These are phyloP conservation scores for Arctia plantaginis DNA, from an alignment of 2,888 invertebrate species.

Conservation along the genomic window DNA sequence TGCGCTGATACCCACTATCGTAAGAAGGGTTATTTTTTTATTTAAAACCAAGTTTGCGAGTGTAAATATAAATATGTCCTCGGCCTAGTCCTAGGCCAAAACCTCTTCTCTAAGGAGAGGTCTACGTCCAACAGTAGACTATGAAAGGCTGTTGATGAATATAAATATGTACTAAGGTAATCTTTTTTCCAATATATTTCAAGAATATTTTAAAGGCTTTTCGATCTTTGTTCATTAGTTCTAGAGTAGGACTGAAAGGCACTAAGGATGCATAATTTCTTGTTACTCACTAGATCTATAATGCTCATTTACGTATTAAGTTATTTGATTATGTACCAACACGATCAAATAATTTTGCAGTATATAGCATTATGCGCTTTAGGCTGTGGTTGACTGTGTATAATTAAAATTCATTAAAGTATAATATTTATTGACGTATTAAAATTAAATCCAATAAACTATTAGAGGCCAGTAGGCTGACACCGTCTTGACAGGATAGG, in stretches of 20 bases:
- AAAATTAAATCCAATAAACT: conserved; percentile 20
- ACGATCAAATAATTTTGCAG: neutral
- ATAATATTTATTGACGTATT: conserved; percentile 25
- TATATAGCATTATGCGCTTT: neutral
- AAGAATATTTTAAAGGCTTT: neutral
- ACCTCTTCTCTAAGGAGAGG: too few relatives aligned
- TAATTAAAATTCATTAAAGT: neutral
- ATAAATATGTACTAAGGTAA: too few relatives aligned
- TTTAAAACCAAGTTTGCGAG: neutral
- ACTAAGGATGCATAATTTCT: neutral
- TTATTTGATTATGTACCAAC: too few relatives aligned
- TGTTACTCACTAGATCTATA: neutral
- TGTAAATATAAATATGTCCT: neutral
- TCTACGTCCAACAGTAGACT: too few relatives aligned
- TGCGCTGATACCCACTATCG: neutral
- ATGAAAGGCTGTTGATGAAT: too few relatives aligned
- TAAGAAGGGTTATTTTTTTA: neutral
- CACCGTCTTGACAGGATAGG: neutral
- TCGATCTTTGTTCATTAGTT: neutral
- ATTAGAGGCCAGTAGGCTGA: neutral
- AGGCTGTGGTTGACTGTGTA: neutral
- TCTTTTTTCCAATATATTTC: neutral
- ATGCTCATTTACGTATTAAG: neutral
- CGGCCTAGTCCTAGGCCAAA: too few relatives aligned
- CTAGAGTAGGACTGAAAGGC: neutral